Base-by-base conservation (phyloP, 2,113 vertebrate species). In the Cottus gobio region DNA sequence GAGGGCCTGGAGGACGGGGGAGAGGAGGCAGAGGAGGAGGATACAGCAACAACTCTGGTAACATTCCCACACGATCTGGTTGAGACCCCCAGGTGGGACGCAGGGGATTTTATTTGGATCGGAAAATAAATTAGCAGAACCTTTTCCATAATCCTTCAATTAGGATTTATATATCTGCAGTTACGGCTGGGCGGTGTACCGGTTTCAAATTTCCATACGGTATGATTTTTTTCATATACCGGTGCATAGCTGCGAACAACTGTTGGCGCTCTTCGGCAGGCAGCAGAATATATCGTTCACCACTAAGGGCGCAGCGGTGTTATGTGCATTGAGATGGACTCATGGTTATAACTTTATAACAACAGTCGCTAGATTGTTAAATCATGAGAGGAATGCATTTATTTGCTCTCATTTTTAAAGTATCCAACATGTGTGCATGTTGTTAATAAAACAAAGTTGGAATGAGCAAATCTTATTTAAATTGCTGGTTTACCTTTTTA, bases 41-140 rank as follows among this genome's bases (percentile, higher is more conserved):
- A 37, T 96, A 96, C 88, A 96, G 92, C 83, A 98, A 97, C 91
- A 97, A 95, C 91, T 96, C 96, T 90, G 97, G 97, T 99, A 96
- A 68, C 39, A 74, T n/a, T 31, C 8, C 11, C 15, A n/a, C n/a
- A n/a, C n/a, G n/a, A n/a, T 26, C n/a, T 9, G n/a, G 52, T 24
- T 24, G 9, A 24, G 52, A 24, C 50, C n/a, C 50, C 0, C 48
- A 52, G 50, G 50, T 11, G 8, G n/a, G 22, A 54, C 50, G n/a
- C 22, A 24, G 22, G 50, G 9, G 50, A 5, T 54, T 24, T 24
- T n/a, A n/a, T 52, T n/a, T 18, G 50, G 50, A n/a, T n/a, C n/a
- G n/a, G n/a, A n/a, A n/a, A 24, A n/a, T 54, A 24, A 8, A 54
- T 54, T 10, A 9, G 10, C 9, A 54, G 9, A 54, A 54, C 12